These are phyloP conservation scores for Corythornis cristatus DNA, from an alignment of 2,113 vertebrate genomes.

Conservation along the genomic window DNA sequence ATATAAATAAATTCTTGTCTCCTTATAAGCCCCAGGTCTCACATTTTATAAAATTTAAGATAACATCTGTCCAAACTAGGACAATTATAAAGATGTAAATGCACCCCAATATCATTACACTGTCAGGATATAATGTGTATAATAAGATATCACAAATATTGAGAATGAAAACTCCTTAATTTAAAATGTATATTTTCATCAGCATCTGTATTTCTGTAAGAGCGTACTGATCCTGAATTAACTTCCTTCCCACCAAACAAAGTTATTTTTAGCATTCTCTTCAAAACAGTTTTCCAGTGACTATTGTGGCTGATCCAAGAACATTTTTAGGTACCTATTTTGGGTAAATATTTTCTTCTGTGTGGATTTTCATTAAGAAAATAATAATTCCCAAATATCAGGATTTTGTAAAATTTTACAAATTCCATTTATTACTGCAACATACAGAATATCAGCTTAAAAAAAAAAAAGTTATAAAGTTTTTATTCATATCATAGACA, in stretches of 20 bases:
- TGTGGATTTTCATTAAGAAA: background rate
- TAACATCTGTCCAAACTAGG: no score
- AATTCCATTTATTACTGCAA: background rate
- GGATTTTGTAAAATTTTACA: background rate
- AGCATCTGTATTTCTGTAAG: no score
- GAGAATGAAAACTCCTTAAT: background rate
- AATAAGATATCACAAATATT: background rate
- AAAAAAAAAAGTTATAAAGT: background rate
- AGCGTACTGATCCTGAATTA: background rate
- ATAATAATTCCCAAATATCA: background rate
- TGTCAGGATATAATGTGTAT: background rate
- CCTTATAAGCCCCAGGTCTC: no score
- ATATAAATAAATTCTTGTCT: no score
- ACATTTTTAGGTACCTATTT: background rate
- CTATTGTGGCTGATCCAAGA: background rate
- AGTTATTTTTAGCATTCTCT: background rate
- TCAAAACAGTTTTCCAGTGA: background rate
- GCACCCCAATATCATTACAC: background rate
- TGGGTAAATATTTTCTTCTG: background rate
- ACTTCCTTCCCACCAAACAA: background rate
- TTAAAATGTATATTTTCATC: background rate
- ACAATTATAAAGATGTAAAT: background rate
- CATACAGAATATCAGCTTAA: background rate
- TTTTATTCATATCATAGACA: constrained; percentile 1
- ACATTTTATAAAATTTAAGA: no score